These are phyloP conservation scores for Halcyon chelicuti DNA, from an alignment of 2,797 vertebrate species.

Conservation along the genomic window DNA sequence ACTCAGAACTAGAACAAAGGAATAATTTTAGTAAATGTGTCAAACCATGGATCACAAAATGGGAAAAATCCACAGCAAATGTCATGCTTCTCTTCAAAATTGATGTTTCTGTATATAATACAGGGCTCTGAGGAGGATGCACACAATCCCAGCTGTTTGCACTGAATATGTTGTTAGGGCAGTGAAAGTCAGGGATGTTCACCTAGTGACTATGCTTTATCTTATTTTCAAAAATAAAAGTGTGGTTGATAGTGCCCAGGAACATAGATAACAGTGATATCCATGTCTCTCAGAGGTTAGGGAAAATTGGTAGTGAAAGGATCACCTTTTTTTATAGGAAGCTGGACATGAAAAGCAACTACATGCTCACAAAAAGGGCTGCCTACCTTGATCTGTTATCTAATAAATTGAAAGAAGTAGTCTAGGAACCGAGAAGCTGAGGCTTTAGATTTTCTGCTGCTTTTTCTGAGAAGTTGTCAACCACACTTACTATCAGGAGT, in stretches of 20 bases:
- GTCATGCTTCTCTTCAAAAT: not conserved
- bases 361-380: not conserved
- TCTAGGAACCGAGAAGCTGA: not conserved
- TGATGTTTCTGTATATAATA: not conserved
- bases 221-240: not conserved
- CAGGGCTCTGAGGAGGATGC: not conserved
- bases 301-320: not conserved
- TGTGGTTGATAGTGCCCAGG: not conserved
- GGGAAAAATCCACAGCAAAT: not conserved
- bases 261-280: not conserved
- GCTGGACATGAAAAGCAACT: not conserved
- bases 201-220: not conserved
- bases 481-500: not conserved
- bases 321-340: not conserved
- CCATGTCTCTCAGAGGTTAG: not conserved
- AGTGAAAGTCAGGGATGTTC: not conserved
- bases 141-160: not conserved
- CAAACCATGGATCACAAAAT: not conserved
- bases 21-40: not conserved
- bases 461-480: not conserved
- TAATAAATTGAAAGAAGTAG: not conserved
- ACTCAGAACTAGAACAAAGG: not conserved
- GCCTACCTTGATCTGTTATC: not conserved
- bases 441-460: not conserved
- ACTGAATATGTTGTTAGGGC: not conserved